These are phyloP conservation scores for Calonectris borealis DNA, from an alignment of 2,113 vertebrate species.

Conservation along the genomic window DNA sequence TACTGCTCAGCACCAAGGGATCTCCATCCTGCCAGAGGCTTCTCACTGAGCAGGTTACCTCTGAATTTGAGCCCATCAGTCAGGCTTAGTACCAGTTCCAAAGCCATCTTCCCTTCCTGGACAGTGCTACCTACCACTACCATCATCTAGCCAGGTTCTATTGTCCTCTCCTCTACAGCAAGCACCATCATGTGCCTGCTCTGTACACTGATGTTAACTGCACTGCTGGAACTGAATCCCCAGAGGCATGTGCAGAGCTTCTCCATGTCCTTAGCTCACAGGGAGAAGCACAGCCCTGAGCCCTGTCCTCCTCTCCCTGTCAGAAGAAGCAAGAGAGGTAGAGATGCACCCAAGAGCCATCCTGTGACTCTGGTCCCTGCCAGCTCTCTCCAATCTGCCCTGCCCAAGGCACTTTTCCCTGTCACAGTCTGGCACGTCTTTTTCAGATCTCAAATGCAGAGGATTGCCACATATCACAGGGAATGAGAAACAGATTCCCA, in stretches of 20 bases:
- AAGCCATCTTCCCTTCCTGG: background rate
- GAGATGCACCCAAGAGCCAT: background rate
- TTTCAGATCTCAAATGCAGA: background rate
- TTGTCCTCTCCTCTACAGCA: background rate
- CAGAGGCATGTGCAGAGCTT: background rate
- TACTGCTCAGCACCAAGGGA: background rate
- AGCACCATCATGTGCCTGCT: background rate
- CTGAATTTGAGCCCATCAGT: background rate
- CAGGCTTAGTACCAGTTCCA: background rate
- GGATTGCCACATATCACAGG: background rate
- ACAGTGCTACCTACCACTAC: background rate
- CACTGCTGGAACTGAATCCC: background rate
- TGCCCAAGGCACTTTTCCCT: background rate
- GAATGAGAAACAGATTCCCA: slow-evolving; percentile 20
- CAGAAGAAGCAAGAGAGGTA: background rate
- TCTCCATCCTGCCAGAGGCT: background rate
- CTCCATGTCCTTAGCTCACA: background rate
- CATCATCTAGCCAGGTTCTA: background rate
- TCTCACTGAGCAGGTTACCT: background rate
- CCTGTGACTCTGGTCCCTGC: background rate
- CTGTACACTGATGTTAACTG: background rate
- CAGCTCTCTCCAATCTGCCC: background rate
- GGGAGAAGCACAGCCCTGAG: background rate
- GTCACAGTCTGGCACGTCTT: slow-evolving; percentile 9
- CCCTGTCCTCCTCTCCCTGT: background rate